Conservation (phyloP, 1,140 invertebrate species). For the Drosophila subobscura region DNA sequence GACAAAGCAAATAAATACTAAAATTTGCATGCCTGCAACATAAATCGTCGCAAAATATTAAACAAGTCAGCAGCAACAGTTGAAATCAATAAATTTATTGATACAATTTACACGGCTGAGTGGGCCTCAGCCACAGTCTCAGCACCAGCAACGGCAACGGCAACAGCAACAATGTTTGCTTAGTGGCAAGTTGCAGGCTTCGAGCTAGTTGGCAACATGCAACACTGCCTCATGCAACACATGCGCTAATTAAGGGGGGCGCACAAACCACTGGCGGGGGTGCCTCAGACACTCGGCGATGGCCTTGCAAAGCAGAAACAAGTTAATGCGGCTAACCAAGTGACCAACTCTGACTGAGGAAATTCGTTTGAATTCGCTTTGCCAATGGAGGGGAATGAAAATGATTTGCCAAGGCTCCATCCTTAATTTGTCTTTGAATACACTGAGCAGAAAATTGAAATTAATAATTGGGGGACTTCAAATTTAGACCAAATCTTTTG, state of each 20-base stretch:
- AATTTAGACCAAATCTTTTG: too few species aligned
- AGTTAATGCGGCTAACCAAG: constrained; percentile 52
- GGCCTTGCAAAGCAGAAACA: constrained; percentile 51
- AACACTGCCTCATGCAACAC: constrained; percentile 49
- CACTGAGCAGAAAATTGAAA: background rate
- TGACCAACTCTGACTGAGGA: constrained; percentile 47
- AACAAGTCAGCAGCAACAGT: constrained; percentile 81
- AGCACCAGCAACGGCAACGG: constrained; percentile 12
- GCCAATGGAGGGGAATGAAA: background rate
- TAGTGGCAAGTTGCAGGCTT: background rate
- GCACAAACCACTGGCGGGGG: constrained; percentile 20
- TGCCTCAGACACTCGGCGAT: constrained; percentile 33
- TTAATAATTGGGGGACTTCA: too few species aligned
- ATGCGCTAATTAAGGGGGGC: constrained; percentile 71
- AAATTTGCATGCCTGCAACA: constrained; percentile 78
- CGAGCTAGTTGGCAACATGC: constrained; percentile 47
- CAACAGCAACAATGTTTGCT: constrained; percentile 18
- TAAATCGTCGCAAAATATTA: constrained; percentile 81
- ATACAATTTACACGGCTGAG: constrained; percentile 72
- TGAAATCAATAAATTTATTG: constrained; percentile 83
- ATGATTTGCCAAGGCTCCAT: constrained; percentile 43
- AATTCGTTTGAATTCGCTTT: constrained; percentile 22
- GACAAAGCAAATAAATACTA: constrained; percentile 68
- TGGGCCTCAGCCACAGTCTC: constrained; percentile 15
- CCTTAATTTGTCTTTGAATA: constrained; percentile 21